Conservation (phyloP, 2,113 vertebrate genomes). For the Alligator sinensis region DNA sequence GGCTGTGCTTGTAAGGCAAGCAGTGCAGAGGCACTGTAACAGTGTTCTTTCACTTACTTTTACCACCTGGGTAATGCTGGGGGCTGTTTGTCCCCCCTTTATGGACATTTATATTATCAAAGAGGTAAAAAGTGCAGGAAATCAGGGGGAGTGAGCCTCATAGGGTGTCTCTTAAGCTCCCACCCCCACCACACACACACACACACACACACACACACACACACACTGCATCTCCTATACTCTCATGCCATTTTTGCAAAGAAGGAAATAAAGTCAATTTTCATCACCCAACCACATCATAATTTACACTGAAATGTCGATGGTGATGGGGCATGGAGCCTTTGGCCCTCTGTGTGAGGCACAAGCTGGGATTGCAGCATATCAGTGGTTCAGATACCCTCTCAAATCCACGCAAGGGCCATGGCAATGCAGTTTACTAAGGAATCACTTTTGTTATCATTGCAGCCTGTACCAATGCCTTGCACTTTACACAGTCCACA, state of each 20-base stretch:
- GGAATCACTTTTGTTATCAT: neutral
- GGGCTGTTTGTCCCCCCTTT: neutral
- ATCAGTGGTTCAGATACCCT: no score
- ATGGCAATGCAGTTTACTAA: neutral
- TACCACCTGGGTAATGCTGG: neutral
- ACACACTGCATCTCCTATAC: neutral
- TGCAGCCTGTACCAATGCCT: neutral
- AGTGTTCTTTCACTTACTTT: no score
- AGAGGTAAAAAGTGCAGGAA: no score
- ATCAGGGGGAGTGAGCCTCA: no score
- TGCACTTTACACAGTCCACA: neutral
- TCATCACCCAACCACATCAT: neutral
- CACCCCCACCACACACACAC: no score
- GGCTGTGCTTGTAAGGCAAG: no score
- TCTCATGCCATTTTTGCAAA: neutral
- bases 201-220: no score
- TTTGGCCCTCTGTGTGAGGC: neutral
- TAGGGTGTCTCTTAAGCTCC: no score
- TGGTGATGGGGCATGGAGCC: neutral
- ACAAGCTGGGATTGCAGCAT: neutral
- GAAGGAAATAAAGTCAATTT: neutral
- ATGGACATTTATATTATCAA: neutral
- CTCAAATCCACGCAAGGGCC: neutral
- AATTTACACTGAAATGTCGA: neutral
- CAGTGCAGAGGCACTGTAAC: no score